Percentiles rank a stretch among this genome's conserved stretches.
phyloP scores from a whole-genome alignment of 2,797 vertebrate species.

The Cuniculus paca region DNA sequence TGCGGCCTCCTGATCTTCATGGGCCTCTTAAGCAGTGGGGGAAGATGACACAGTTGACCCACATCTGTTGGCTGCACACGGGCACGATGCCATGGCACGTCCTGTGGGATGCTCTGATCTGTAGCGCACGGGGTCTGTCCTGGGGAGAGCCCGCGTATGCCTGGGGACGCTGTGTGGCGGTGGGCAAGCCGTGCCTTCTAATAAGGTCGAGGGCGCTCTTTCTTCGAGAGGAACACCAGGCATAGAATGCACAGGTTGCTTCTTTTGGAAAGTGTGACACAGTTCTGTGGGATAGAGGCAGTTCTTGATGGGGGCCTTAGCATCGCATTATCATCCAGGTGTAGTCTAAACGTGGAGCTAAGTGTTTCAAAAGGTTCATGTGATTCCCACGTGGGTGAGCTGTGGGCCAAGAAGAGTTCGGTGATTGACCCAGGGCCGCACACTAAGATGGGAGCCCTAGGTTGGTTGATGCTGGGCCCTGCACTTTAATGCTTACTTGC shows the following conservation, averaged over 20 bases:
- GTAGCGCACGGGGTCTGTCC: not conserved
- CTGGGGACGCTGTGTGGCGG: not conserved
- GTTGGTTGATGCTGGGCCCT: not conserved
- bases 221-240: not conserved
- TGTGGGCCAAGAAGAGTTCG: not conserved
- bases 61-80: not conserved
- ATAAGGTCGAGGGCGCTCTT: not conserved
- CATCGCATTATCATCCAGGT: not conserved
- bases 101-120: not conserved
- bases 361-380: not conserved
- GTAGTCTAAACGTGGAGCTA: not conserved
- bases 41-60: not conserved
- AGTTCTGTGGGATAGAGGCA: not conserved
- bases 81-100: not conserved
- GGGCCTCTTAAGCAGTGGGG: not conserved
- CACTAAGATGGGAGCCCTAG: not conserved
- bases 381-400: not conserved
- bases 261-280: not conserved
- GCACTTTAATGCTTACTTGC: not conserved
- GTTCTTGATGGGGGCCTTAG: not conserved
- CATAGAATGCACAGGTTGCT: not conserved
- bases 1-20: not conserved
- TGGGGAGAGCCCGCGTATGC: not conserved
- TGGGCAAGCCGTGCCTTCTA: not conserved
- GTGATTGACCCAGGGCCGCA: not conserved